Percentiles rank a stretch among this genome's conserved stretches.
Evolutionary conservation across 2,113 vertebrate species (phyloP).

Genomic region (Ovis aries): ARS-UI_Ramb_v3.0 NC_056077.1:22844501-22845000

Average conservation of each 20-base stretch:
- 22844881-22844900: not conserved
- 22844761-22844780: not conserved
- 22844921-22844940: not conserved
- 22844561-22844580: not conserved
- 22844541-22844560: not conserved
- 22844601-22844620: not conserved
- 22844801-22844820: not conserved
- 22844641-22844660: not conserved
- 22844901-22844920: not conserved
- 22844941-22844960: not conserved
- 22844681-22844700: not conserved
- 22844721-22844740: slow-evolving; percentile 13
- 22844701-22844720: not conserved
- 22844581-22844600: not conserved
- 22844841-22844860: not conserved
- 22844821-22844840: not conserved
- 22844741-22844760: not conserved
- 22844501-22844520: not conserved
- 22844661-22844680: not conserved
- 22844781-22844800: not conserved
- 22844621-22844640: not conserved
- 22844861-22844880: not conserved
- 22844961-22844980: not conserved
- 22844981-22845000: not conserved
- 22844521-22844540: not conserved